A percentile compares a stretch with the other conserved stretches of the same genome.
phyloP scores from a whole-genome alignment of 1,140 invertebrate species.

The Eubasilissa regina region DNA sequence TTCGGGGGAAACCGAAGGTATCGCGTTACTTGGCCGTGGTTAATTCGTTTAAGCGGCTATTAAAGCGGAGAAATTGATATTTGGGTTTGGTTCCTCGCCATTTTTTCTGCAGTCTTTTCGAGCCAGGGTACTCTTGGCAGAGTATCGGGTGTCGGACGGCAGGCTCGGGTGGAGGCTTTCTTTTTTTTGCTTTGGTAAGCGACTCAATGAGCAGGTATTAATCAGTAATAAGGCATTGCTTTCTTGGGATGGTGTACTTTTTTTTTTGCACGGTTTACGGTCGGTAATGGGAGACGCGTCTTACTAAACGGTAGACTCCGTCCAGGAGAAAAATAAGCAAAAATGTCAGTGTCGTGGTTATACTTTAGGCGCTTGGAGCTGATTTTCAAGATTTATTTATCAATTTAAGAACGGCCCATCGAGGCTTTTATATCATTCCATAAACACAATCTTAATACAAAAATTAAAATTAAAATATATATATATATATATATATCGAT shows the following conservation, averaged over 20 bases:
- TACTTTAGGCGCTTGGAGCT: no score
- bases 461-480: no score
- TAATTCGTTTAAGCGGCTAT: slow-evolving; percentile 58
- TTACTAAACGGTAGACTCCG: no score
- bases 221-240: slow-evolving; percentile 14
- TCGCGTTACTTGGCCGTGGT: slow-evolving; percentile 46
- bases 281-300: no score
- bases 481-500: no score
- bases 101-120: slow-evolving; percentile 30
- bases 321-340: no score
- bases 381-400: no score
- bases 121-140: slow-evolving; percentile 10
- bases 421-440: no score
- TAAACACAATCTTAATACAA: no score
- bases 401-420: no score
- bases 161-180: background rate
- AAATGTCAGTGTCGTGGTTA: no score
- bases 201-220: slow-evolving; percentile 24
- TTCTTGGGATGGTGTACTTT: background rate
- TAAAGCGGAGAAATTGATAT: slow-evolving; percentile 43
- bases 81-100: slow-evolving; percentile 4
- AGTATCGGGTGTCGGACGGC: slow-evolving; percentile 14
- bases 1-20: slow-evolving; percentile 23
- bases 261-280: no score
- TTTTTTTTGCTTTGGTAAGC: background rate